These are phyloP conservation scores for Erpobdella octoculata DNA, from an alignment of 2,888 invertebrate species.

Conservation along the genomic window DNA sequence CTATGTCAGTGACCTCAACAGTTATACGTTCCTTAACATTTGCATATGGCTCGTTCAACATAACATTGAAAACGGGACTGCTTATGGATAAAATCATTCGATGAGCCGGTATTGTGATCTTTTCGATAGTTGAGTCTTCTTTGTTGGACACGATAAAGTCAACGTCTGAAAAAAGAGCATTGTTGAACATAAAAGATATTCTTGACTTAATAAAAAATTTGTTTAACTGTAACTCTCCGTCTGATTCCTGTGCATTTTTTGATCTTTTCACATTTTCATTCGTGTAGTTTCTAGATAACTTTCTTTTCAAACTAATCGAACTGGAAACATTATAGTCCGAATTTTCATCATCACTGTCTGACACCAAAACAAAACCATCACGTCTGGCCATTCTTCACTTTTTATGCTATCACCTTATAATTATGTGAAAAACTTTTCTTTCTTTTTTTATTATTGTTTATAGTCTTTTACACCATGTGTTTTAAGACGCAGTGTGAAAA, in stretches of 20 bases:
- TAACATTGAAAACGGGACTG: conserved; percentile 92
- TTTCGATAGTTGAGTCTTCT: conserved; percentile 51
- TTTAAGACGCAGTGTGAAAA: no score
- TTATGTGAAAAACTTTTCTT: no score
- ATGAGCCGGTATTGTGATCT: conserved; percentile 76
- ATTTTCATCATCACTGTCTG: no score
- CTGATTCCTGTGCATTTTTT: background rate
- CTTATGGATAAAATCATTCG: conserved; percentile 91
- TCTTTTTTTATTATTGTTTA: no score
- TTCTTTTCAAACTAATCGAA: no score
- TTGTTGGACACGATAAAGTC: conserved; percentile 70
- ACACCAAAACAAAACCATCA: no score
- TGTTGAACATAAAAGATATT: conserved; percentile 95
- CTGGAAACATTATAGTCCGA: no score
- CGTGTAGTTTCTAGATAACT: no score
- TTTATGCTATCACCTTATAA: no score
- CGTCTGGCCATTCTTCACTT: no score
- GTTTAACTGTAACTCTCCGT: conserved; percentile 45
- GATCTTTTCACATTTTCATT: background rate
- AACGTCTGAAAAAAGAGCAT: conserved; percentile 88
- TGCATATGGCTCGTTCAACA: conserved; percentile 91
- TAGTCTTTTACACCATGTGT: no score
- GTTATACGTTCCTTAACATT: conserved; percentile 55
- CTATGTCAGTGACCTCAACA: conserved; percentile 93
- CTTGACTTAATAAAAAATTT: conserved; percentile 70